These are phyloP conservation scores for Rachycentron canadum DNA, from an alignment of 2,797 vertebrate genomes.

Conservation along the genomic window DNA sequence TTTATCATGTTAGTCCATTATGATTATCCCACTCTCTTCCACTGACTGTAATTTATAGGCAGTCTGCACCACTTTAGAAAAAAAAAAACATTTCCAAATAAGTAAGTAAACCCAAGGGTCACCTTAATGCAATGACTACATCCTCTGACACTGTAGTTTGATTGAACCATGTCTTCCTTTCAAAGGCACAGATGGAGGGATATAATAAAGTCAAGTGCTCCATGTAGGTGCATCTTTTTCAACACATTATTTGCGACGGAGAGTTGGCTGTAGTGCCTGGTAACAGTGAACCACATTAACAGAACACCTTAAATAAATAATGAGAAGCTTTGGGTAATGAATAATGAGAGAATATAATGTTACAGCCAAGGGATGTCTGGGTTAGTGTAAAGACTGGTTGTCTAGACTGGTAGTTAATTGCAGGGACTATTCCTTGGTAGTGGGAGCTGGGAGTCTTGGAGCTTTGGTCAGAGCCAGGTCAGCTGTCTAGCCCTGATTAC, in stretches of 20 bases:
- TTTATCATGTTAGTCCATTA: not conserved
- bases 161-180: conserved; percentile 7
- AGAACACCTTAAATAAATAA: not conserved
- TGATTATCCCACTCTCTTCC: not conserved
- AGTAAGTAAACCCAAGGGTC: too few relatives aligned
- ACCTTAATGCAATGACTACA: too few relatives aligned
- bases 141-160: not conserved
- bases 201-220: not conserved
- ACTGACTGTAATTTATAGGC: not conserved
- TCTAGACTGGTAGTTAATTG: not conserved
- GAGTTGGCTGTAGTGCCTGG: not conserved
- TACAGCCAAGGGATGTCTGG: not conserved
- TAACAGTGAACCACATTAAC: not conserved
- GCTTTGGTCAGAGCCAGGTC: not conserved
- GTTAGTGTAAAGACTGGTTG: not conserved
- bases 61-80: too few relatives aligned
- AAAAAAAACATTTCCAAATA: too few relatives aligned
- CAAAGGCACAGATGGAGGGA: not conserved
- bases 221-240: too few relatives aligned
- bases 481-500: not conserved
- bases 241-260: not conserved
- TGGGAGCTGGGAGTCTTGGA: not conserved
- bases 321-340: not conserved
- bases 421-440: not conserved
- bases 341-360: not conserved